phyloP scores from a whole-genome alignment of 2,113 vertebrate genomes.

The Eleginops maclovinus region DNA sequence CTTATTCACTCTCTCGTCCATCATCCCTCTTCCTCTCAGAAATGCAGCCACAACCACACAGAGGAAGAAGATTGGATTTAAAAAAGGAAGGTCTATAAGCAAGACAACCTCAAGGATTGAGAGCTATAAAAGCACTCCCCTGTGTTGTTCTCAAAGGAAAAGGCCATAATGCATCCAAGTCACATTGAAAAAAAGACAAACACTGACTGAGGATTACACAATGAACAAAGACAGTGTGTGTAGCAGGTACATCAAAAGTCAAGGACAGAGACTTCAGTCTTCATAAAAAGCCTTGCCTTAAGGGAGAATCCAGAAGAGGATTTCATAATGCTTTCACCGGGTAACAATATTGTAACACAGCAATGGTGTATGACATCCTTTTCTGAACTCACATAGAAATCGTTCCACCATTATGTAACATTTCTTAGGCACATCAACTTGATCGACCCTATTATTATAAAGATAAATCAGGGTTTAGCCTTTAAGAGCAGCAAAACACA shows the following conservation, averaged over 20 bases:
- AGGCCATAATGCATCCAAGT: conserved; percentile 3
- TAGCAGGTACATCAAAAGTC: conserved; percentile 46
- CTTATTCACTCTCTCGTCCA: conserved; percentile 25
- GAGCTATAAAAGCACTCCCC: conserved; percentile 9
- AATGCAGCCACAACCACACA: conserved; percentile 21
- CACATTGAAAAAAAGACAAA: conserved; percentile 1
- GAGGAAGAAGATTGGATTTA: conserved; percentile 39
- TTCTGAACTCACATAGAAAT: too few species aligned
- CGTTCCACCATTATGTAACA: not conserved
- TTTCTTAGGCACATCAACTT: not conserved
- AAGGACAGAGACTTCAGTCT: conserved; percentile 44
- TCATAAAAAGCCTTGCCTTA: conserved; percentile 15
- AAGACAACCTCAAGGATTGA: conserved; percentile 27
- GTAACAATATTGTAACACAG: not conserved
- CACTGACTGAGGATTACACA: conserved; percentile 25
- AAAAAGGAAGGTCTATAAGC: conserved; percentile 12
- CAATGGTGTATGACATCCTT: not conserved
- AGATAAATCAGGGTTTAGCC: conserved; percentile 4
- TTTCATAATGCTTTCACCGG: conserved; percentile 20
- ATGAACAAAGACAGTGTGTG: conserved; percentile 25
- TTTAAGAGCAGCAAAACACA: not conserved
- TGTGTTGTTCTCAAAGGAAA: conserved; percentile 18
- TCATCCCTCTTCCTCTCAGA: conserved; percentile 14
- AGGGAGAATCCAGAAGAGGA: not conserved
- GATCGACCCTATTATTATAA: not conserved